Evolutionary conservation across 2,113 vertebrate genomes (phyloP), one percentile per base, ranked within the genome.

Genomic region (Lota lota): DNA sequence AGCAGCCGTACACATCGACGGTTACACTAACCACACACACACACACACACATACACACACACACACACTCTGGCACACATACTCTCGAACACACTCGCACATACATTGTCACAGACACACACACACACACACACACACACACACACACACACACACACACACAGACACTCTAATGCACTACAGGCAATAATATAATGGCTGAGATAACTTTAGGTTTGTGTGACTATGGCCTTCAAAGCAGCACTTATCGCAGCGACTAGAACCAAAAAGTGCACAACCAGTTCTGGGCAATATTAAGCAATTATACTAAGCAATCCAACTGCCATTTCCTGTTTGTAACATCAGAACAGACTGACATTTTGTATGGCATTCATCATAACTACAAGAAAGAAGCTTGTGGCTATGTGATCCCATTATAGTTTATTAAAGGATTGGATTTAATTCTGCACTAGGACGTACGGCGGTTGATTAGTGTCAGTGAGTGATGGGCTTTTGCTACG

Each of bases 1-100:
- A 80, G 73, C 80, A 79, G 77, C 82, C 66, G 71, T 70, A 85
- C 81, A 84, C 83, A 85, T 81, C n/a, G 54, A 85, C 72, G 68
- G 76, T 18, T 28, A 77, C 73, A 79, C 76, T 77, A 56, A 57
- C 15, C 54, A 21, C 22, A 47, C 28, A 68, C 28, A 60, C 64
- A 57, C 72, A 77, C 75, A 73, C 54, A 40, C 63, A 61, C 56
- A 60, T 21, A 58, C n/a, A 15, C 68, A 17, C 47, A 64, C 61
- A 56, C 40, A 63, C 64, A 60, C 71, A 74, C 72, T 73, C 68
- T 77, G 72, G 68, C 36, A 47, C 72, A 79, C 70, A 80, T 69
- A 76, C 68, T 79, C 79, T 24, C 66, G 28, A 61, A 66, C 53
- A 67, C 69, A 63, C n/a, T 64, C 75, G 80, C 69, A 67, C 63